Base-by-base conservation (phyloP, 37 sponge, comb jelly and placozoan species). In the Petrosia ficiformis region DNA sequence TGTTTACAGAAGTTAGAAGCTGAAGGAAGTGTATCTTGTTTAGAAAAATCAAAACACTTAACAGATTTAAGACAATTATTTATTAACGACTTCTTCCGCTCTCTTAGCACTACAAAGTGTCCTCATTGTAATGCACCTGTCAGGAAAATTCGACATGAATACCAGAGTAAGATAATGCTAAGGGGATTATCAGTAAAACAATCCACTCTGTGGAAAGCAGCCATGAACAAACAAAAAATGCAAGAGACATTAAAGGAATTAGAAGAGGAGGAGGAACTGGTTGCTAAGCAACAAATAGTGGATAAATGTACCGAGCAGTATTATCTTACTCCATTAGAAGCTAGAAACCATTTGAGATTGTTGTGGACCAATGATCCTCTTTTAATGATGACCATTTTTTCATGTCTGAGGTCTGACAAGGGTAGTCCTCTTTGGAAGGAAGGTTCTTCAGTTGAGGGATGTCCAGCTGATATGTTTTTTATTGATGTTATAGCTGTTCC, bases 401-500 rank as follows among this genome's bases (percentile, higher is more conserved):
- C 82, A 28, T 22, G 72, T n/a, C 24, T 39, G 41, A 64, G 70
- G 10, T 1, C 8, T 25, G 57, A 1, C 1, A 29, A 44, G 6
- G 33, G 16, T 3, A 39, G 2, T 37, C 39, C 60, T 58, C 14
- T 48, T 48, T 76, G 56, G 8, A 26, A 38, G 38, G 76, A 36
- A 28, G 60, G 54, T 14, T 14, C 36, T 1, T 43, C 42, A 2
- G 78, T 70, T 4, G 65, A 16, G 38, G 57, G 71, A 22, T n/a
- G n/a, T n/a, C 35, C 76, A 2, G 63, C 71, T 26, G 84, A 87
- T 59, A 52, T 86, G 30, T 94, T 97, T 80, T 97, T 97, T 48
- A 72, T 92, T 36, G 77, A 80, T 2, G 73, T 95, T 16, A 21
- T 97, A 0, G 84, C 87, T 60, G 99, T 97, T 6, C 90, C 95